Base-by-base conservation (phyloP, 2,797 vertebrate genomes). In the Parauchenoglanis ngamensis region DNA sequence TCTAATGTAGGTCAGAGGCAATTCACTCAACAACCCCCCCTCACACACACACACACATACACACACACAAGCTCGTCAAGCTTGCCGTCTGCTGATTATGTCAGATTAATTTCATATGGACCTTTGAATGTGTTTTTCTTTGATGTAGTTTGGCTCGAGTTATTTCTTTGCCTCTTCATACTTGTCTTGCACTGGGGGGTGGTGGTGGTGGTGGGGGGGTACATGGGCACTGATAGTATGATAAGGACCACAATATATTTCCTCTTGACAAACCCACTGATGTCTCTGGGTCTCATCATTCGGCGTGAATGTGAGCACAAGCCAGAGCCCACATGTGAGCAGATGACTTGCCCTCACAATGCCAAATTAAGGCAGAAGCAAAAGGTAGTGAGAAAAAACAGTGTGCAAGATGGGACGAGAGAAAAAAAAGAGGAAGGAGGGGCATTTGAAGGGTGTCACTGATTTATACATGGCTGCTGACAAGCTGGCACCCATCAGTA, bases 31-130 rank as follows among this genome's bases (percentile, higher is more conserved):
- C 54, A 59, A 63, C 75, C 21, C 17, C 73, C 86, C 49, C 23
- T 65, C 35, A 13, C 10, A 59, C 31, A 59, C 77, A 59, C 56
- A 59, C 56, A 61, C 57, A 44, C 6, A 80, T 12, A 44, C 56
- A 78, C 15, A 31, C n/a, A 78, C 5, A 79, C 12, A 10, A 13
- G 23, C 86, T 76, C 72, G 80, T 88, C 28, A 17, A 88, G 87
- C 91, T 87, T 90, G 91, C 80, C 86, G 90, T 94, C 92, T 89
- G 89, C 89, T 93, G 92, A 94, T 94, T 93, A 93, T 94, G 94
- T 94, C 95, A 94, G 90, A 93, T 93, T 94, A 90, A 95, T 94
- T 95, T 95, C 89, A 91, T 90, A 91, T 88, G 90, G 91, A 91
- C 89, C 83, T 81, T 88, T 89, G 90, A 94, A 89, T 90, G 76